Percentiles rank a stretch among this genome's conserved stretches.
These are phyloP conservation scores for Mermis nigrescens DNA, from an alignment of 2,888 invertebrate species.

Conservation along the genomic window DNA sequence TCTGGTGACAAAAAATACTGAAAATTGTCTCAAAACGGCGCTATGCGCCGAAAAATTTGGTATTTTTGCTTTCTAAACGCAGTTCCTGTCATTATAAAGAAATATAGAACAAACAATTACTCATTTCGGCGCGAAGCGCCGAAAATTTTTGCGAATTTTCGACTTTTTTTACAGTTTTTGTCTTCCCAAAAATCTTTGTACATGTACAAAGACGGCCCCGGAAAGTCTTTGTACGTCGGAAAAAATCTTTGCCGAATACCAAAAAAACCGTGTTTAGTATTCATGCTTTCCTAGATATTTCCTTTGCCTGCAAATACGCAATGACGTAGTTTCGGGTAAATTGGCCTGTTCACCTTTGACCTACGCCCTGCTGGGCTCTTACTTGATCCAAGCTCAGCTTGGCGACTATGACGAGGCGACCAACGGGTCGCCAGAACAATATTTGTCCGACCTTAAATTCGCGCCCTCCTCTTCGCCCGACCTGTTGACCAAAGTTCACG, in stretches of 20 bases:
- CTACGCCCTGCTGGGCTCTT: conserved; percentile 77
- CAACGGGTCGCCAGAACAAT: conserved; percentile 41
- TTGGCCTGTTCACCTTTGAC: conserved; percentile 91
- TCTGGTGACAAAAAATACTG: no score
- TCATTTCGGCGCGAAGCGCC: no score
- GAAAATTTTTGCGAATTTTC: neutral
- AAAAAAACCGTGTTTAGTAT: conserved; percentile 15
- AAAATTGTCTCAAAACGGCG: no score
- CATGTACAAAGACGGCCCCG: no score
- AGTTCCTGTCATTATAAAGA: no score
- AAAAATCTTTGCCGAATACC: no score
- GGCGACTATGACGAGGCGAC: conserved; percentile 65
- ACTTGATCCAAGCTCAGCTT: conserved; percentile 78
- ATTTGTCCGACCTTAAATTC: conserved; percentile 73
- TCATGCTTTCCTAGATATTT: conserved; percentile 57
- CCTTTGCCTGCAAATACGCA: conserved; percentile 74
- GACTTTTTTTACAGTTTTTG: neutral
- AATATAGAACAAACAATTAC: no score
- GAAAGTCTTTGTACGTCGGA: no score
- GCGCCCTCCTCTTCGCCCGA: conserved; percentile 78
- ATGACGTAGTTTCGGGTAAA: conserved; percentile 46
- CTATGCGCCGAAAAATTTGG: no score
- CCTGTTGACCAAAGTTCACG: conserved; percentile 77
- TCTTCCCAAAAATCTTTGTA: no score
- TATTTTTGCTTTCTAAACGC: no score